A percentile compares a stretch with the other conserved stretches of the same genome.
Evolutionary conservation across 2,797 vertebrate species (phyloP).

Genomic region (Phrynocephalus forsythii): DNA sequence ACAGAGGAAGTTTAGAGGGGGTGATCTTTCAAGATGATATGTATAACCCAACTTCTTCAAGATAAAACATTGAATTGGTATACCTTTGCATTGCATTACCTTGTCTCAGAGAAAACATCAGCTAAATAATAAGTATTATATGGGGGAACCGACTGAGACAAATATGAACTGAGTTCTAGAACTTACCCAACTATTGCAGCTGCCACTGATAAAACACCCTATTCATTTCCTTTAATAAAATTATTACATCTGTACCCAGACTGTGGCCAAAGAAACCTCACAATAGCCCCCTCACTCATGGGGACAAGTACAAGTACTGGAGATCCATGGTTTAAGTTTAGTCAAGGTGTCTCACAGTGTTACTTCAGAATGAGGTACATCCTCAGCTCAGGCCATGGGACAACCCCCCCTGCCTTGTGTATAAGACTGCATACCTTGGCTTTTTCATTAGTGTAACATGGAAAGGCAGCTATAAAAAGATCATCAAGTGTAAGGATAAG

Average conservation of each 20-base stretch:
- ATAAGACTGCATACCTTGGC: no score
- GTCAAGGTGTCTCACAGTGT: no score
- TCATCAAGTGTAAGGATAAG: no score
- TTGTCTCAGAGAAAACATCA: neutral
- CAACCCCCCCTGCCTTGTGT: no score
- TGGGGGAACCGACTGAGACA: neutral
- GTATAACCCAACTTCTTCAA: neutral
- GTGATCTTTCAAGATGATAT: neutral
- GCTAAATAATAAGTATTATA: neutral
- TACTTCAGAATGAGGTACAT: no score
- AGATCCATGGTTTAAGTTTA: no score
- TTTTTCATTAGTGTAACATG: no score
- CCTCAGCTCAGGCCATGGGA: no score
- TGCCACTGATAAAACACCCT: no score
- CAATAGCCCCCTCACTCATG: neutral
- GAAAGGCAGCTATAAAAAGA: no score
- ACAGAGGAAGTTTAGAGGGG: slow-evolving; percentile 65
- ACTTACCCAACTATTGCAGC: neutral
- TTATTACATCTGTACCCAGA: neutral
- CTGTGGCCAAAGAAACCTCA: neutral
- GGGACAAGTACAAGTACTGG: slow-evolving; percentile 15
- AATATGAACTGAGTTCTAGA: neutral
- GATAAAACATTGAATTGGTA: neutral
- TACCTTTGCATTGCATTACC: neutral
- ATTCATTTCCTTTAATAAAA: neutral